A percentile compares a stretch with the other conserved stretches of the same genome.
Evolutionary conservation across 64 coral and sea anemone species (phyloP).

Genomic region (Dendrophyllia cribrosa): DNA sequence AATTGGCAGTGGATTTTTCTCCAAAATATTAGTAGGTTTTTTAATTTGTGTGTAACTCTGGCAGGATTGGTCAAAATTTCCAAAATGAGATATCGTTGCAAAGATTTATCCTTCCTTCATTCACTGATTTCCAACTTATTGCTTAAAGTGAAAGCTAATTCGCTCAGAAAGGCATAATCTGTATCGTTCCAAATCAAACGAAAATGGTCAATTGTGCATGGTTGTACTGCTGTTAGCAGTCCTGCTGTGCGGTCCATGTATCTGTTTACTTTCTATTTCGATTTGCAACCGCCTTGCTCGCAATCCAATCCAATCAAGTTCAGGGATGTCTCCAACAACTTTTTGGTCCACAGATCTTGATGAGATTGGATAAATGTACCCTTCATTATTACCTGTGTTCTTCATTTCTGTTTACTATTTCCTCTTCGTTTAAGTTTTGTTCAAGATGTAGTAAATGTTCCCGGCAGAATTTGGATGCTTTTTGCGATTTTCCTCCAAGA

Average conservation of each 20-base stretch:
- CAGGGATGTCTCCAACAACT: background rate
- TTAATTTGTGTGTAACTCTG: no score
- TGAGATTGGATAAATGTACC: background rate
- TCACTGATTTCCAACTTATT: no score
- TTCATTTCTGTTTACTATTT: background rate
- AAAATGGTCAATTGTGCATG: no score
- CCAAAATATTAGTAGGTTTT: no score
- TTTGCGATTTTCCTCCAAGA: conserved; percentile 49
- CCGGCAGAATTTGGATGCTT: conserved; percentile 34
- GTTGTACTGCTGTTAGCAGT: conserved; percentile 28
- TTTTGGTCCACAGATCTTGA: background rate
- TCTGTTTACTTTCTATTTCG: conserved; percentile 24
- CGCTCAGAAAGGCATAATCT: no score
- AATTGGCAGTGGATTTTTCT: no score
- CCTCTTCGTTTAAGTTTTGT: background rate
- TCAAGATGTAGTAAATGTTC: conserved; percentile 1
- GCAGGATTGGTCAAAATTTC: no score
- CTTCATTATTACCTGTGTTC: conserved; percentile 10
- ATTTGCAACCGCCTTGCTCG: conserved; percentile 31
- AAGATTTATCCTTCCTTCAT: no score
- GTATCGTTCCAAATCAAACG: no score
- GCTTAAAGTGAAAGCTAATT: no score
- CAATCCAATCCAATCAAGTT: background rate
- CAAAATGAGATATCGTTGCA: no score
- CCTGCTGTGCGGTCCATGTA: conserved; percentile 37